Percentiles rank a stretch among this genome's conserved stretches.
Evolutionary conservation across 2,888 invertebrate species (phyloP).

Genomic region (Latrodectus hesperus): DNA sequence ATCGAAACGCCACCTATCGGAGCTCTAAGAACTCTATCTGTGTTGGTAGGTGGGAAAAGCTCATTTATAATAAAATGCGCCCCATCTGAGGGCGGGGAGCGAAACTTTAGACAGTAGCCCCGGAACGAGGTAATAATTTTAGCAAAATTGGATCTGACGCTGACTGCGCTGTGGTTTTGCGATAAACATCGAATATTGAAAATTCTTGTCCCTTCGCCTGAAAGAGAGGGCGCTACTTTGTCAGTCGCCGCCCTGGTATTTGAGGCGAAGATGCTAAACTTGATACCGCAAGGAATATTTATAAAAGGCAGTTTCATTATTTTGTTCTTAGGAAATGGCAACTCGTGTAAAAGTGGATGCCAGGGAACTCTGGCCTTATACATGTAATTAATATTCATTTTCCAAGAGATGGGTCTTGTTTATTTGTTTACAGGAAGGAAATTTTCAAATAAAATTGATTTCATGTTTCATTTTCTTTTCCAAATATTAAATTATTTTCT

Average conservation of each 20-base stretch:
- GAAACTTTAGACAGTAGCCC: constrained; percentile 28
- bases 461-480: too few species aligned
- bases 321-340: neutral
- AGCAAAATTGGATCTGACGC: constrained; percentile 11
- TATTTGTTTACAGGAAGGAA: too few species aligned
- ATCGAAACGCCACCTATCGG: constrained; percentile 16
- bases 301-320: constrained; percentile 12
- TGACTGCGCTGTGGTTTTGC: neutral
- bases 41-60: neutral
- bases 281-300: constrained; percentile 14
- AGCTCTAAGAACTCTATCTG: constrained; percentile 26
- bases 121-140: constrained; percentile 12
- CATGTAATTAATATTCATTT: too few species aligned
- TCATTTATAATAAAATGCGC: constrained; percentile 33
- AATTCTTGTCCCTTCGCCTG: constrained; percentile 8
- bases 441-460: too few species aligned
- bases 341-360: neutral
- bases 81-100: neutral
- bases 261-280: neutral
- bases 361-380: too few species aligned
- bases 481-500: too few species aligned
- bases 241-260: constrained; percentile 19
- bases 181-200: constrained; percentile 47
- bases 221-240: constrained; percentile 10
- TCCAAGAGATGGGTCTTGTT: too few species aligned